Percentiles rank a stretch among this genome's conserved stretches.
phyloP scores from a whole-genome alignment of 2,797 vertebrate genomes.

The Channa striata region DNA sequence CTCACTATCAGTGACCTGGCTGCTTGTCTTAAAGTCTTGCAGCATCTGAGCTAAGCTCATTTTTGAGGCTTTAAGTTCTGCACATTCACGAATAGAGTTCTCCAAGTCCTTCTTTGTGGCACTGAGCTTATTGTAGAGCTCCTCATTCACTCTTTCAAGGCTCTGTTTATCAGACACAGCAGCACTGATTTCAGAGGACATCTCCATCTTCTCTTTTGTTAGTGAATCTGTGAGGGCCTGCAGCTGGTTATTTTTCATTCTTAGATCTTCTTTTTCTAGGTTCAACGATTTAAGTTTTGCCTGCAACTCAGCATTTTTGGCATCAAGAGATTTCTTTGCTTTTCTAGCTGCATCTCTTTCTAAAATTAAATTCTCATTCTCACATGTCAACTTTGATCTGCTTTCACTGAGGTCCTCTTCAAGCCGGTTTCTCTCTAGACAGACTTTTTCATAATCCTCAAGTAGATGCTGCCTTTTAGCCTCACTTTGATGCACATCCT shows the following conservation, averaged over 20 bases:
- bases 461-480: constrained; percentile 77
- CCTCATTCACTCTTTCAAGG: constrained; percentile 67
- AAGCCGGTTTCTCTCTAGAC: constrained; percentile 67
- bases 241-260: constrained; percentile 74
- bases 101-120: constrained; percentile 76
- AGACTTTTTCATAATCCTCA: constrained; percentile 81
- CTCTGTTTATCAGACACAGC: constrained; percentile 72
- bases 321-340: constrained; percentile 73
- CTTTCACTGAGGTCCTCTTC: constrained; percentile 74
- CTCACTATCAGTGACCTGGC: constrained; percentile 86
- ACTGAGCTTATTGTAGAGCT: constrained; percentile 80
- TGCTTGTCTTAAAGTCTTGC: constrained; percentile 89
- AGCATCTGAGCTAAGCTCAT: constrained; percentile 82
- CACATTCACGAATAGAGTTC: constrained; percentile 69
- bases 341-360: constrained; percentile 77
- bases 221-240: constrained; percentile 71
- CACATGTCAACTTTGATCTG: constrained; percentile 61
- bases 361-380: constrained; percentile 66
- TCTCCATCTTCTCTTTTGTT: constrained; percentile 73
- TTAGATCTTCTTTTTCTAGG: constrained; percentile 82
- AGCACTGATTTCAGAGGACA: constrained; percentile 67
- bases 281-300: constrained; percentile 73
- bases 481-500: constrained; percentile 75
- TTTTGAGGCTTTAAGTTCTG: constrained; percentile 87
- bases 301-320: constrained; percentile 77